Evolutionary conservation across 2,113 vertebrate genomes (phyloP).

Genomic region (Neotragus moschatus): DNA sequence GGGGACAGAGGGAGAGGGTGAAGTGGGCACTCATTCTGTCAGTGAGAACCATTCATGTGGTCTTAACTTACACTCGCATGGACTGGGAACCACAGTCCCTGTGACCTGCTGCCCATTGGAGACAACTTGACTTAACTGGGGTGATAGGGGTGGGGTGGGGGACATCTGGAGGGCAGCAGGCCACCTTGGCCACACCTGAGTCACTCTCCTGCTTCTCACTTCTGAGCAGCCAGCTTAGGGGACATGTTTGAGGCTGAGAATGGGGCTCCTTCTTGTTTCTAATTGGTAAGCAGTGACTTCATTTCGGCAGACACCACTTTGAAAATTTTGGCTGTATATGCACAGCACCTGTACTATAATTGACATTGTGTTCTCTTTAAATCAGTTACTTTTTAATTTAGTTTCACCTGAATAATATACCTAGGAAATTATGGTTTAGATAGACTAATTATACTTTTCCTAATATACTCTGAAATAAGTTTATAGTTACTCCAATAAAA

Average conservation of each 20-base stretch:
- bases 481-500: conserved; percentile 1
- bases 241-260: no score
- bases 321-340: background rate
- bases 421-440: conserved; percentile 35
- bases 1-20: no score
- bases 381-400: conserved; percentile 30
- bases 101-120: background rate
- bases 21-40: background rate
- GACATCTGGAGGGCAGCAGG: background rate
- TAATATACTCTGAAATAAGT: conserved; percentile 22
- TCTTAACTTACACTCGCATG: background rate
- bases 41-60: background rate
- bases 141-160: no score
- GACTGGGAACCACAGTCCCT: background rate
- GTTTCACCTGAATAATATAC: conserved; percentile 31
- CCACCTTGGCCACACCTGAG: background rate
- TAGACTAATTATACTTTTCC: conserved; percentile 36
- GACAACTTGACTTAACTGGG: no score
- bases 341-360: conserved; percentile 4
- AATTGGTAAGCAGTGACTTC: background rate
- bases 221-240: background rate
- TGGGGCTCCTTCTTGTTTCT: background rate
- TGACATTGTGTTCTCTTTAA: conserved; percentile 26
- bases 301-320: background rate
- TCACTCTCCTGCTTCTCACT: background rate